These are phyloP conservation scores for Chrysopa pallens DNA, from an alignment of 1,140 invertebrate species.

Conservation along the genomic window DNA sequence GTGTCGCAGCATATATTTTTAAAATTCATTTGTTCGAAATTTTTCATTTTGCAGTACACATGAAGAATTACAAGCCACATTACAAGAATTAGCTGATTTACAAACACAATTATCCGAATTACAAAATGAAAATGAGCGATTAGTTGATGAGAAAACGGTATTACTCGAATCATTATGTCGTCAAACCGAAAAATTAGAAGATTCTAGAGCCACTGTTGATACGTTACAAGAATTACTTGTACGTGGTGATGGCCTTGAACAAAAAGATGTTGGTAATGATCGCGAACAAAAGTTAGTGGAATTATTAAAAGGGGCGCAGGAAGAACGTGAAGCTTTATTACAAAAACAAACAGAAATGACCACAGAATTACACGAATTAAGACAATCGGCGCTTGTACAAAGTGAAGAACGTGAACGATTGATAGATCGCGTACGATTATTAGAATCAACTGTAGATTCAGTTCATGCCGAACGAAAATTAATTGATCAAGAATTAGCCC, in stretches of 20 bases:
- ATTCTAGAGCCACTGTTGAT: conserved; percentile 50
- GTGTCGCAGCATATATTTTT: no score
- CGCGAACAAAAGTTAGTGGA: conserved; percentile 71
- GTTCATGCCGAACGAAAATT: conserved; percentile 50
- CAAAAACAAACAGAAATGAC: conserved; percentile 65
- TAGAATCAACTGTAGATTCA: conserved; percentile 53
- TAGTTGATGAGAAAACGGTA: conserved; percentile 74
- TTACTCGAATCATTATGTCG: conserved; percentile 78
- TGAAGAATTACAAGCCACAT: conserved; percentile 85
- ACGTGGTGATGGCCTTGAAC: conserved; percentile 30
- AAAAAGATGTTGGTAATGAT: conserved; percentile 43
- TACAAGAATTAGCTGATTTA: conserved; percentile 80
- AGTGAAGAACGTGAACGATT: conserved; percentile 38
- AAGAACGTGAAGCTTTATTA: conserved; percentile 51
- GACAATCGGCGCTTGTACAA: conserved; percentile 22
- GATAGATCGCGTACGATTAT: conserved; percentile 40
- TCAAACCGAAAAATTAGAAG: conserved; percentile 80
- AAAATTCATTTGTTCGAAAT: no score
- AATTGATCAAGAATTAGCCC: conserved; percentile 47
- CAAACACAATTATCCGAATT: conserved; percentile 71
- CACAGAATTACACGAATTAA: conserved; percentile 38
- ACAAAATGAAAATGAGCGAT: conserved; percentile 69
- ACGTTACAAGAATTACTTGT: conserved; percentile 16
- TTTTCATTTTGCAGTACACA: conserved; percentile 65
- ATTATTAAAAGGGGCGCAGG: conserved; percentile 66